Percentiles rank a stretch among this genome's conserved stretches.
Evolutionary conservation across 1,140 invertebrate species (phyloP).

Genomic region (Bombus soroeensis): DNA sequence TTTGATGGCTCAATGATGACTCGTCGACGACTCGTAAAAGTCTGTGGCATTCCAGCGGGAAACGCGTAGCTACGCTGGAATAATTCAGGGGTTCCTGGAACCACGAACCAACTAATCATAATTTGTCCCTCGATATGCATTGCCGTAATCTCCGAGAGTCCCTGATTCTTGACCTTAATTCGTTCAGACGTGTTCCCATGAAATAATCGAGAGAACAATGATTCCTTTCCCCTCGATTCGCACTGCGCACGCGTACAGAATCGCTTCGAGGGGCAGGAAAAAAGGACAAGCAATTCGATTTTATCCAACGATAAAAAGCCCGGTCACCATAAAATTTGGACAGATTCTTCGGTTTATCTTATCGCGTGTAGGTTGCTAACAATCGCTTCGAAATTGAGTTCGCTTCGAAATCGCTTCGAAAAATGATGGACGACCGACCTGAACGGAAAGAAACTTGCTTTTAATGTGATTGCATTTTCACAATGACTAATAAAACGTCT

Average conservation of each 20-base stretch:
- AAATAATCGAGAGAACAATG: slow-evolving; percentile 37
- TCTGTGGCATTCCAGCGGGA: slow-evolving; percentile 42
- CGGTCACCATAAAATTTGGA: neutral
- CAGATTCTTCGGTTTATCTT: neutral
- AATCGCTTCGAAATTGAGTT: neutral
- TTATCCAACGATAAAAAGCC: slow-evolving; percentile 3
- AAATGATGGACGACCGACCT: neutral
- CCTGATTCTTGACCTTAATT: slow-evolving; percentile 38
- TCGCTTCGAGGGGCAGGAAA: neutral
- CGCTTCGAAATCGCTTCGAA: no score
- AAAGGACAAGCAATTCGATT: neutral
- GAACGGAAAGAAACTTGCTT: neutral
- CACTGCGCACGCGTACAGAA: neutral
- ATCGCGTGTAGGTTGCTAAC: neutral
- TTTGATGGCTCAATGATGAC: slow-evolving; percentile 34
- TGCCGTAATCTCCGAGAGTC: slow-evolving; percentile 12
- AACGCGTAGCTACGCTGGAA: slow-evolving; percentile 46
- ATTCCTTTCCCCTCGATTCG: slow-evolving; percentile 25
- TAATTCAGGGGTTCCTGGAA: slow-evolving; percentile 63
- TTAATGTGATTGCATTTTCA: neutral
- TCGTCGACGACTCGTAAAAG: slow-evolving; percentile 46
- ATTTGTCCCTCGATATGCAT: slow-evolving; percentile 51
- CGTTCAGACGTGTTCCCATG: slow-evolving; percentile 34
- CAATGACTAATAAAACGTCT: slow-evolving; percentile 12
- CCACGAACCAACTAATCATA: slow-evolving; percentile 45